phyloP scores from a whole-genome alignment of 2,797 vertebrate species.

The Toxotes lorentzi region DNA sequence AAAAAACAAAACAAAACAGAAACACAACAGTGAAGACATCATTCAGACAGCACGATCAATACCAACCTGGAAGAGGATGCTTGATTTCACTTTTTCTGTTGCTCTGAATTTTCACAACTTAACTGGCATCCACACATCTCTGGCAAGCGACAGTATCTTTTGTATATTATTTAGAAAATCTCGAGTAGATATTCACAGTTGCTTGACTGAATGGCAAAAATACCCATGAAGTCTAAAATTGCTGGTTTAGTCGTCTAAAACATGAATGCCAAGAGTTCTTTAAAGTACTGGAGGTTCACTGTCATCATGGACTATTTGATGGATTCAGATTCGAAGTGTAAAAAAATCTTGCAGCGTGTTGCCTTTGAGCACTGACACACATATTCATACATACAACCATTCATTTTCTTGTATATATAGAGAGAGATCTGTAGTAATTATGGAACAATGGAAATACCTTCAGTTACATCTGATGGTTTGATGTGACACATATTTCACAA shows the following conservation, averaged over 20 bases:
- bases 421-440: conserved; percentile 72
- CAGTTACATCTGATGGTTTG: conserved; percentile 65
- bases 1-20: conserved; percentile 36
- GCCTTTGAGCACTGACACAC: conserved; percentile 75
- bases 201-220: conserved; percentile 78
- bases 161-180: conserved; percentile 80
- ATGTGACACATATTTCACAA: conserved; percentile 70
- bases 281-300: conserved; percentile 69
- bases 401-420: conserved; percentile 70
- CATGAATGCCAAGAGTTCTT: conserved; percentile 75
- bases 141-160: conserved; percentile 76
- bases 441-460: conserved; percentile 77
- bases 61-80: conserved; percentile 83
- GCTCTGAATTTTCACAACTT: conserved; percentile 77
- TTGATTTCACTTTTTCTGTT: conserved; percentile 73
- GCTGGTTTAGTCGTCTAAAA: conserved; percentile 87
- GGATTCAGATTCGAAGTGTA: conserved; percentile 66
- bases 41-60: conserved; percentile 86
- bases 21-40: conserved; percentile 85
- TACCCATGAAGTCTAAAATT: conserved; percentile 83
- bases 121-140: conserved; percentile 67
- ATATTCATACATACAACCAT: conserved; percentile 77
- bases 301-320: conserved; percentile 61
- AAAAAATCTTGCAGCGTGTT: conserved; percentile 74
- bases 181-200: conserved; percentile 84